Evolutionary conservation across 2,888 invertebrate species (phyloP), one percentile per base, ranked within the genome.

Genomic region (Pristionchus mayeri): DNA sequence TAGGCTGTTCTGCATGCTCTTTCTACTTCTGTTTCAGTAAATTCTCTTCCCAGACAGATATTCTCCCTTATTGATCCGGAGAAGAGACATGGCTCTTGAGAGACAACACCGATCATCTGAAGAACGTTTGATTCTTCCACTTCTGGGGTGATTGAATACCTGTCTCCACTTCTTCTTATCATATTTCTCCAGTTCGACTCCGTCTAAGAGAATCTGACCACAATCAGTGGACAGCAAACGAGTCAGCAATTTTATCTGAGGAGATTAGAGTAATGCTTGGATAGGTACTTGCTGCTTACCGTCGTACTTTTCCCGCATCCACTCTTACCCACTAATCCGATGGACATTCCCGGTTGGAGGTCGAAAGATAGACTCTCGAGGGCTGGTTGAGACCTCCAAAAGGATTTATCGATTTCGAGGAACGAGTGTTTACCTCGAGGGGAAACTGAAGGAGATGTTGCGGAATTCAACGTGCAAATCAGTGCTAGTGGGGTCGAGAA

Each of bases 261-360:
- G 30, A 11, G 11, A 21, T 44, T 34, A 21, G 54, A 21, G 21
- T 4, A 54, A 44, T 9, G 6, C 54, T 4, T 54, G 4, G 21
- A 21, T n/a, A n/a, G n/a, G n/a, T 54, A 4, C 7, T 54, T 21
- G n/a, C n/a, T 27, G 13, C 37, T 34, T 75, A 75, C 75, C 75
- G 75, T 44, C 37, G 75, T 75, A 21, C 75, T 75, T 40, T 75
- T 75, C 3, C 75, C 75, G 40, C 75, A 75, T 13, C 75, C 75
- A 24, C 75, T 75, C 75, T 75, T 75, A n/a, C 75, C 75, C 21
- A 75, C 75, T 40, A 75, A 24, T 11, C 24, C 75, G 21, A 75
- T 7, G 3, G 63, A 63, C 34, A 13, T n/a, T 63, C 63, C 63
- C 11, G 63, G 63, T n/a, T 4, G 6, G n/a, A 63, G 63, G 27